Conservation (phyloP, 2,113 vertebrate species). For the Megaleporinus macrocephalus region DNA sequence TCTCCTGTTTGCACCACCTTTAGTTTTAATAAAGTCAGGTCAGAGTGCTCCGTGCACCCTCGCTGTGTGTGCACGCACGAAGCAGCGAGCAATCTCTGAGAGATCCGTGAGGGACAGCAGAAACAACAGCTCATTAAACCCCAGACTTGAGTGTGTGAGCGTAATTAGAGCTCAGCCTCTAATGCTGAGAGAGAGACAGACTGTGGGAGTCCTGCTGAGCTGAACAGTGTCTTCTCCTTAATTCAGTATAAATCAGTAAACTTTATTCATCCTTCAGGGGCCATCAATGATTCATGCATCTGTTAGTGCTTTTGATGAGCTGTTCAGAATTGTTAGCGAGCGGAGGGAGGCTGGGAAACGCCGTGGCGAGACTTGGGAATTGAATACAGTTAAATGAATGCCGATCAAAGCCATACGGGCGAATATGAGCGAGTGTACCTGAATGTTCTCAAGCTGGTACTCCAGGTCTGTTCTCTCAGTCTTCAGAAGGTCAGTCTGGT, state of each 20-base stretch:
- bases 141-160: neutral
- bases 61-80: neutral
- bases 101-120: neutral
- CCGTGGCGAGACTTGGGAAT: neutral
- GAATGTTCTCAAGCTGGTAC: slow-evolving; percentile 98
- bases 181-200: slow-evolving; percentile 1
- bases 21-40: no score
- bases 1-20: no score
- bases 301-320: slow-evolving; percentile 27
- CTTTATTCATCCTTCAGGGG: slow-evolving; percentile 34
- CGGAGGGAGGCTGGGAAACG: neutral
- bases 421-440: slow-evolving; percentile 76
- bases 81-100: neutral
- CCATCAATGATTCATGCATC: slow-evolving; percentile 19
- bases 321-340: slow-evolving; percentile 9
- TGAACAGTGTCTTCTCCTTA: neutral
- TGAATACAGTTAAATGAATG: neutral
- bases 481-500: slow-evolving; percentile 96
- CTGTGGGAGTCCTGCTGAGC: slow-evolving; percentile 26
- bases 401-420: neutral
- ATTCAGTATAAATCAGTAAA: slow-evolving; percentile 20
- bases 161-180: slow-evolving; percentile 20
- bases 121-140: slow-evolving; percentile 26
- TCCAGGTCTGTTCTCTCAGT: slow-evolving; percentile 96
- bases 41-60: no score